Percentiles rank a stretch among this genome's conserved stretches.
phyloP scores from a whole-genome alignment of 2,888 invertebrate genomes.

The Scaptomyza tumidula region DNA sequence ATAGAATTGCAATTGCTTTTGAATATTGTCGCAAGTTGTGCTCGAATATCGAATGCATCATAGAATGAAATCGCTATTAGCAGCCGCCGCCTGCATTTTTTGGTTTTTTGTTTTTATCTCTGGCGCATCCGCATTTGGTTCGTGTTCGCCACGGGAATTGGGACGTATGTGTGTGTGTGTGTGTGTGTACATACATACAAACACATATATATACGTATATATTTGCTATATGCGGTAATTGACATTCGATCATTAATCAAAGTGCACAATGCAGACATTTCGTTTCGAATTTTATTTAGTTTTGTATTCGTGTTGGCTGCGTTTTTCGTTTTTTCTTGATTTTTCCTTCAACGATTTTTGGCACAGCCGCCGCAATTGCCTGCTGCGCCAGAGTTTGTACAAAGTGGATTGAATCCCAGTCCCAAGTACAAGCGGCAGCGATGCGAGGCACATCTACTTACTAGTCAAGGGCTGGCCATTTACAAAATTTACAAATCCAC shows the following conservation, averaged over 20 bases:
- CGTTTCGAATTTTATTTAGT: constrained; percentile 79
- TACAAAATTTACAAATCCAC: constrained; percentile 25
- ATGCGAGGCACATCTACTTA: constrained; percentile 11
- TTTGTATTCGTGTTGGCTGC: constrained; percentile 57
- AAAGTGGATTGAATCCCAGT: constrained; percentile 6
- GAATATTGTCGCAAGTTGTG: constrained; percentile 23
- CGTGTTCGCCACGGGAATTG: constrained; percentile 40
- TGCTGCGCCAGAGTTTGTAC: constrained; percentile 30
- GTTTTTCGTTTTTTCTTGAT: constrained; percentile 9
- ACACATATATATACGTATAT: constrained; percentile 3
- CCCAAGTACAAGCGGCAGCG: constrained; percentile 9
- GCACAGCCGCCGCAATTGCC: constrained; percentile 44
- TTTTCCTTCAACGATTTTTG: constrained; percentile 33
- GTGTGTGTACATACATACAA: constrained; percentile 11
- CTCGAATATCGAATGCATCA: background rate
- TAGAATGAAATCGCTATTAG: constrained; percentile 14
- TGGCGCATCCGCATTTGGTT: constrained; percentile 33
- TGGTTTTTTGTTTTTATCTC: constrained; percentile 4
- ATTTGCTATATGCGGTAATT: constrained; percentile 81
- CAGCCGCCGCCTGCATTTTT: constrained; percentile 20
- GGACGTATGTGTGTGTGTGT: constrained; percentile 15
- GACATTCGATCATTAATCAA: constrained; percentile 85
- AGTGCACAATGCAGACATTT: constrained; percentile 84
- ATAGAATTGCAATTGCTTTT: constrained; percentile 13
- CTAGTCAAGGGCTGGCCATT: constrained; percentile 34